Base-by-base conservation (phyloP, 2,888 invertebrate genomes). In the Hipparchia semele region DNA sequence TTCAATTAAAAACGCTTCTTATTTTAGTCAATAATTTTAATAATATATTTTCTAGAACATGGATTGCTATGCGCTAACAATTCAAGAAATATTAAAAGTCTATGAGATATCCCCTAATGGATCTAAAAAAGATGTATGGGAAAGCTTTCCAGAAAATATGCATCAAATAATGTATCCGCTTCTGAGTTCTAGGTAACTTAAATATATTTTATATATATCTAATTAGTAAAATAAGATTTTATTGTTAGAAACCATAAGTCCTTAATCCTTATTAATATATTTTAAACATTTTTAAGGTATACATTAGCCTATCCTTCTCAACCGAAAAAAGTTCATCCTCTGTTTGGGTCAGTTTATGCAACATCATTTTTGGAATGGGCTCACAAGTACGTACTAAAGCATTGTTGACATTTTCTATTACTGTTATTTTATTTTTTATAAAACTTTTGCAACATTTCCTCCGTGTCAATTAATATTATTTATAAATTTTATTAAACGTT, bases 31-130 rank as follows among this genome's bases (percentile, higher is more conserved):
- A 2, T 58, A 13, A n/a, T 49, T 39, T 54, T 39, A 49, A 49
- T 46, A n/a, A 9, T 59, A 59, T 33, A 46, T 39, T 49, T 75
- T 84, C 12, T 85, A 96, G 94, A 96, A 96, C 79, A 96, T 97
- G 94, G 97, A 97, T 83, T 95, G 96, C 80, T 97, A 97, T 83
- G 96, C 97, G 0, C 86, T 97, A 74, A 97, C 97, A 0, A 97
- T 98, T 81, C 96, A 97, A 89, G 97, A 97, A 84, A 96, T 97
- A 77, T 87, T 97, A 62, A 96, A 96, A 81, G 94, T 95, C 1
- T 96, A 96, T 78, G 95, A 95, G 23, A 96, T 97, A 74, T 96
- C 96, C 0, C 96, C 96, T 0, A 94, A 94, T 70, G 95, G 95
- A 33, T 89, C 90, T 77, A 95, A 96, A 78, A 92, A 94, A 64